Conservation (phyloP, 1,140 invertebrate species). For the Drosophila melanica region DNA sequence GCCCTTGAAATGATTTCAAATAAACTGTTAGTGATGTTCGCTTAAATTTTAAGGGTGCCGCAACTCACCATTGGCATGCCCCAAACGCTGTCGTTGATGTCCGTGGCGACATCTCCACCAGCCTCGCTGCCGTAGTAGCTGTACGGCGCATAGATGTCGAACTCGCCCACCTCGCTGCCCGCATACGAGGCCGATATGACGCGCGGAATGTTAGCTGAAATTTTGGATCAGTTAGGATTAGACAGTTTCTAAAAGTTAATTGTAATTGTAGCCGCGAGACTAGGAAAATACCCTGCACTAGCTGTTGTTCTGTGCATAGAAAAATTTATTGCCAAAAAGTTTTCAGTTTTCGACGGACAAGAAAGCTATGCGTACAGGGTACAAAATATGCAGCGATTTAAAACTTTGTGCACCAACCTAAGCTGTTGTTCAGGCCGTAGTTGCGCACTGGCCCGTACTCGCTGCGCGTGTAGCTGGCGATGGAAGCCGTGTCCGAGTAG, state of each 20-base stretch:
- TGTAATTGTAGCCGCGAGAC: no score
- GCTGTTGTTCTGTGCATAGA: no score
- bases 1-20: slow-evolving; percentile 31
- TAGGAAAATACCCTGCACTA: no score
- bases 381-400: no score
- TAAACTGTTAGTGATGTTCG: neutral
- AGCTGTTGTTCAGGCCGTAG: slow-evolving; percentile 76
- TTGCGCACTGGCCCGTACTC: slow-evolving; percentile 76
- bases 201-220: slow-evolving; percentile 85
- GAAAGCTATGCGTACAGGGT: no score
- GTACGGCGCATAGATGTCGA: slow-evolving; percentile 91
- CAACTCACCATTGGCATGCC: slow-evolving; percentile 74
- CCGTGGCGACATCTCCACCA: slow-evolving; percentile 83
- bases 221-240: no score
- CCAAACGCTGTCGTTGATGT: slow-evolving; percentile 83
- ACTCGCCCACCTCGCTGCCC: slow-evolving; percentile 90
- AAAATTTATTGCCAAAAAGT: no score
- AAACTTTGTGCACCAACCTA: slow-evolving; percentile 51
- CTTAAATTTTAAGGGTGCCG: neutral
- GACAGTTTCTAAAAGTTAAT: no score
- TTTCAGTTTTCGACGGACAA: no score
- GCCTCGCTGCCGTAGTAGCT: slow-evolving; percentile 88
- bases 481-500: slow-evolving; percentile 82
- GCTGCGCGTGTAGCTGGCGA: slow-evolving; percentile 81
- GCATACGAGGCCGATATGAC: slow-evolving; percentile 90